Percentiles rank a stretch among this genome's conserved stretches.
Conservation (phyloP, 2,888 invertebrate genomes). For the Mesochorus sp. region DNA sequence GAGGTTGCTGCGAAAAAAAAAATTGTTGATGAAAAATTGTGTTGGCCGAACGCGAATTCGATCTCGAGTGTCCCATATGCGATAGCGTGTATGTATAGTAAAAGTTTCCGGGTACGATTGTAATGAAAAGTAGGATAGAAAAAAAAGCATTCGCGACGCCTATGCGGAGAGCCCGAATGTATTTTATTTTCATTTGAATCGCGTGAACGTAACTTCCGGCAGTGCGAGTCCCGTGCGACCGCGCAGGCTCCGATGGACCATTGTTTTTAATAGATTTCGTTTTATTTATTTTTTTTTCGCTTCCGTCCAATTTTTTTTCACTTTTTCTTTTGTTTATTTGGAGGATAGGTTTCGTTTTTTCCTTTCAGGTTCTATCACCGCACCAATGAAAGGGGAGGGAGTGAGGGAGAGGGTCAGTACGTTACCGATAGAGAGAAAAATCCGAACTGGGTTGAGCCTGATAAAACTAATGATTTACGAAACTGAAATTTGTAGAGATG, state of each 20-base stretch:
- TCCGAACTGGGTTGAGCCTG: conserved; percentile 79
- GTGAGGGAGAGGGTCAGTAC: conserved; percentile 68
- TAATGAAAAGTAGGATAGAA: too few species aligned
- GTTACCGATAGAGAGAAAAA: conserved; percentile 78
- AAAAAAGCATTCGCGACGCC: too few species aligned
- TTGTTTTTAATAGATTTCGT: conserved; percentile 69
- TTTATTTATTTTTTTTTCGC: conserved; percentile 20
- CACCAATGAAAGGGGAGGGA: conserved; percentile 29
- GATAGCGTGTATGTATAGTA: too few species aligned
- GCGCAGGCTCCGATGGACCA: conserved; percentile 65
- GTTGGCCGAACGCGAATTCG: too few species aligned
- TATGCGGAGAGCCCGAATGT: too few species aligned
- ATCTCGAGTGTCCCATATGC: too few species aligned
- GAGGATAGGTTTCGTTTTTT: conserved; percentile 69
- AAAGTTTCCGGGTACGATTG: too few species aligned
- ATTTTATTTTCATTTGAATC: conserved; percentile 26
- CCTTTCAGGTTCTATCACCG: conserved; percentile 23
- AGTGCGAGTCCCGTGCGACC: conserved; percentile 4
- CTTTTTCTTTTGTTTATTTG: conserved; percentile 58
- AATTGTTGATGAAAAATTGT: too few species aligned
- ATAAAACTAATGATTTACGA: conserved; percentile 81
- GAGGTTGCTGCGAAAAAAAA: too few species aligned
- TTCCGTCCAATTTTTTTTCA: conserved; percentile 53
- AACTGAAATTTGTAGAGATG: conserved; percentile 53
- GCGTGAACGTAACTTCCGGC: conserved; percentile 15